A percentile compares a stretch with the other conserved stretches of the same genome.
These are phyloP conservation scores for Ormyrus thymus DNA, from an alignment of 2,888 invertebrate genomes.

Conservation along the genomic window DNA sequence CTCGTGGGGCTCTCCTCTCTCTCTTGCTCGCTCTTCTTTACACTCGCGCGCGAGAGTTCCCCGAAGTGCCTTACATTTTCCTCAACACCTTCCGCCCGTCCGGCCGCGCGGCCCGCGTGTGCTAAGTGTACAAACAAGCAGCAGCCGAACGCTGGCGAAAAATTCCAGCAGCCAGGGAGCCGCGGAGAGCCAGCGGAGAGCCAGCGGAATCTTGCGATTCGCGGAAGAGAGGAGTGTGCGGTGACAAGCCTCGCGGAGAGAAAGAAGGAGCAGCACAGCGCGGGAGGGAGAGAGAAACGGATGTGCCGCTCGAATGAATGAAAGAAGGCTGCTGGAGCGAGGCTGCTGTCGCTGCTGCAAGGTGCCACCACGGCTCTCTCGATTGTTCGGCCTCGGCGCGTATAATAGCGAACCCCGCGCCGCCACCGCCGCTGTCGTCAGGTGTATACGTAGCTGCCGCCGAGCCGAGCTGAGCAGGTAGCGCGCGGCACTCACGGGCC, in stretches of 20 bases:
- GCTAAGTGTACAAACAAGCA: too few relatives aligned
- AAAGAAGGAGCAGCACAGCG: slow-evolving; percentile 22
- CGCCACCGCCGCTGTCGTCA: slow-evolving; percentile 51
- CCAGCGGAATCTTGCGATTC: slow-evolving; percentile 10
- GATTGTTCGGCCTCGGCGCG: slow-evolving; percentile 59
- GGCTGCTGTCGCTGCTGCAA: slow-evolving; percentile 45
- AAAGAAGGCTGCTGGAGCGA: slow-evolving; percentile 50
- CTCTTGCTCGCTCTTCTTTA: slow-evolving; percentile 55
- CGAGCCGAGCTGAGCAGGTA: slow-evolving; percentile 43
- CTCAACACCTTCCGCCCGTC: slow-evolving; percentile 47
- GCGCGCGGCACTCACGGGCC: slow-evolving; percentile 51
- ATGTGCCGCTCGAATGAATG: slow-evolving; percentile 55
- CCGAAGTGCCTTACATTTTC: slow-evolving; percentile 63
- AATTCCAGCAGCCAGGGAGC: not conserved
- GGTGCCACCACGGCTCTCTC: slow-evolving; percentile 63
- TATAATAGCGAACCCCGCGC: slow-evolving; percentile 40
- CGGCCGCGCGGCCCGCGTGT: slow-evolving; percentile 35
- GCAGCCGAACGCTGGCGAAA: too few relatives aligned
- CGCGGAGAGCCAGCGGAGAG: not conserved
- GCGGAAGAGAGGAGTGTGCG: slow-evolving; percentile 12
- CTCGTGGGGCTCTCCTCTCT: slow-evolving; percentile 51
- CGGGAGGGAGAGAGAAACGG: slow-evolving; percentile 37
- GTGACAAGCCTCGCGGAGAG: too few relatives aligned
- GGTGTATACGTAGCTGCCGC: slow-evolving; percentile 52
- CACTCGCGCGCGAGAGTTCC: slow-evolving; percentile 59